Base-by-base conservation (phyloP, 1,140 invertebrate species). In the Lucilia cuprina region DNA sequence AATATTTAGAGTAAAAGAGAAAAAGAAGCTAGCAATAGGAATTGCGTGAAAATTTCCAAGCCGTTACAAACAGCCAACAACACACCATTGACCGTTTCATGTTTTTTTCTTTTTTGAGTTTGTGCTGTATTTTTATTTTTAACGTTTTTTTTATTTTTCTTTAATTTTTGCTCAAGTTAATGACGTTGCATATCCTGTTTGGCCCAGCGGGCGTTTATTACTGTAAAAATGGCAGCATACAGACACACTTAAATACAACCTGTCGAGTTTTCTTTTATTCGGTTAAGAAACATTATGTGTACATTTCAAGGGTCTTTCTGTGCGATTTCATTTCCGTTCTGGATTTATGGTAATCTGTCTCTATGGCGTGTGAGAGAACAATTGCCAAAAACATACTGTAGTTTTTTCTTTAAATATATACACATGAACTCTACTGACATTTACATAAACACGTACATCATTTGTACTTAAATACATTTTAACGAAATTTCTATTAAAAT, bases 291-390 rank as follows among this genome's bases (percentile, higher is more conserved):
- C 10, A 70, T 47, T 50, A 80, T 80, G 77, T 47, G 47, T 17
- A 80, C 77, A 80, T 50, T 80, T 49, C 77, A 80, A 80, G 77
- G 41, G 77, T 19, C 41, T 80, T 80, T 80, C 77, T 80, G 77
- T 80, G 77, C 77, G 77, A 80, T 49, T 80, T 80, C 77, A 80
- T 80, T 80, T 80, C 77, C 77, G 77, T 30, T 80, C 41, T 80
- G 77, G 49, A 80, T 80, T 80, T 80, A 80, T 80, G 77, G 77
- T 80, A 80, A 80, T 80, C 77, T 80, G 77, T 80, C 77, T 80
- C n/a, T 50, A 50, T 49, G n/a, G 47, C 77, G n/a, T 19, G n/a
- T 50, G 19, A 49, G 5, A 9, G n/a, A 80, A 21, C 41, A 25
- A 80, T 80, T 80, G 77, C 65, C 41, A 80, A 50, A 49, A 10